phyloP scores from a whole-genome alignment of 2,797 vertebrate species.

The Macroramphosus scolopax region DNA sequence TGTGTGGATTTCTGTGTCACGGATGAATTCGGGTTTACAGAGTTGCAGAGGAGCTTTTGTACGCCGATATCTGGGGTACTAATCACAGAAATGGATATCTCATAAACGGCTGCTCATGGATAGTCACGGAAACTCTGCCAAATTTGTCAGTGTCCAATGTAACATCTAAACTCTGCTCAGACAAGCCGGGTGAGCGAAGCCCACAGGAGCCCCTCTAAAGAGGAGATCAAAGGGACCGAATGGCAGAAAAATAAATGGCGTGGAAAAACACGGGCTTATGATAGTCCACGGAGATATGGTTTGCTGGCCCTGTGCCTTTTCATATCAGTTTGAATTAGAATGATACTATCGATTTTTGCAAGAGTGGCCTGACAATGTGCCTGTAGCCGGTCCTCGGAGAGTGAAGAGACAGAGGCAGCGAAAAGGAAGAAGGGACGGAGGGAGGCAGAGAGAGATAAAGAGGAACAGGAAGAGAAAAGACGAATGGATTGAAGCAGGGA shows the following conservation, averaged over 20 bases:
- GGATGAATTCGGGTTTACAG: too few species aligned
- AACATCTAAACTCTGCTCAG: slow-evolving; percentile 51
- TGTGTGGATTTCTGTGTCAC: too few species aligned
- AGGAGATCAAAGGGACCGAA: slow-evolving; percentile 55
- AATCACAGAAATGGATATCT: slow-evolving; percentile 51
- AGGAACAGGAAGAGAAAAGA: slow-evolving; percentile 36
- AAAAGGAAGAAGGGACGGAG: slow-evolving; percentile 44
- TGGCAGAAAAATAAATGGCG: slow-evolving; percentile 48
- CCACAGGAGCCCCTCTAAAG: slow-evolving; percentile 51
- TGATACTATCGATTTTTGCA: slow-evolving; percentile 72
- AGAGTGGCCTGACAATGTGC: slow-evolving; percentile 53
- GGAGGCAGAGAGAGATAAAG: slow-evolving; percentile 44
- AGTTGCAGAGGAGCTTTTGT: slow-evolving; percentile 34
- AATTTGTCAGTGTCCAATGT: slow-evolving; percentile 51
- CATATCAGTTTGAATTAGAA: slow-evolving; percentile 73
- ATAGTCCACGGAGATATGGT: slow-evolving; percentile 59
- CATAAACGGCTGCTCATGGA: slow-evolving; percentile 36
- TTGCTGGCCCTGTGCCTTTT: slow-evolving; percentile 64
- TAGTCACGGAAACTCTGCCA: slow-evolving; percentile 37
- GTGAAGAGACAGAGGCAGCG: slow-evolving; percentile 45
- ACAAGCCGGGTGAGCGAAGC: slow-evolving; percentile 35
- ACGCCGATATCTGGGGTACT: slow-evolving; percentile 50
- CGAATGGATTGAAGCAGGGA: slow-evolving; percentile 23
- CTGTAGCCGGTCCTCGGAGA: slow-evolving; percentile 56
- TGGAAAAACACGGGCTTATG: slow-evolving; percentile 65